Conservation (phyloP, 2,113 vertebrate genomes). For the Petroica traversi region DNA sequence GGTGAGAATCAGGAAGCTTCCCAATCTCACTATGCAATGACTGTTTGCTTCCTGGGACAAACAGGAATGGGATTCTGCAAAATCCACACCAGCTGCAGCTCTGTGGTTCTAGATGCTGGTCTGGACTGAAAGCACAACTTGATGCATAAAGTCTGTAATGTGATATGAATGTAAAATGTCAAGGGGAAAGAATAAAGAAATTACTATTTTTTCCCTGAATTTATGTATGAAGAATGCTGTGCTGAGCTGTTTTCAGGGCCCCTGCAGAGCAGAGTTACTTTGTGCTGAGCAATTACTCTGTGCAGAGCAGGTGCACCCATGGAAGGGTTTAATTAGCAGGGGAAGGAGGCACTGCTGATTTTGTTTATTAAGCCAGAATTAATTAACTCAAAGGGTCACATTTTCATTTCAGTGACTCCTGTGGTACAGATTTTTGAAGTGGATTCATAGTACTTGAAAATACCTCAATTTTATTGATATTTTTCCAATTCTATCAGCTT, state of each 20-base stretch:
- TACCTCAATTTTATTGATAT: background rate
- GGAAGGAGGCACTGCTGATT: background rate
- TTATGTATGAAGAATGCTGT: background rate
- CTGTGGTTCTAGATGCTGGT: background rate
- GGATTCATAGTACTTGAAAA: constrained; percentile 5
- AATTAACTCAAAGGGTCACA: background rate
- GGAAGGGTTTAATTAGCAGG: background rate
- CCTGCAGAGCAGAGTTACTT: background rate
- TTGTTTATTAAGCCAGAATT: constrained; percentile 18
- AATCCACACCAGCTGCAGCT: background rate
- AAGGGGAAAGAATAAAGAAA: background rate
- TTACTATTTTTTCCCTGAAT: background rate
- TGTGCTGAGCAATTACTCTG: background rate
- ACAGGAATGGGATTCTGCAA: background rate
- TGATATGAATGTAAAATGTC: background rate
- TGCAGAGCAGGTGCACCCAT: background rate
- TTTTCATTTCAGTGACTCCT: background rate
- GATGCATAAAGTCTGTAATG: background rate
- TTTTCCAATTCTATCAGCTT: background rate
- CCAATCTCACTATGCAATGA: background rate
- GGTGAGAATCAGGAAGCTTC: background rate
- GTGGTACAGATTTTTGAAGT: background rate
- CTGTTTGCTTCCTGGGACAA: background rate
- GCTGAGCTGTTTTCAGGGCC: background rate
- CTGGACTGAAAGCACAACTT: constrained; percentile 26